phyloP scores from a whole-genome alignment of 2,797 vertebrate genomes.

The Melanotaenia maccullochi region DNA sequence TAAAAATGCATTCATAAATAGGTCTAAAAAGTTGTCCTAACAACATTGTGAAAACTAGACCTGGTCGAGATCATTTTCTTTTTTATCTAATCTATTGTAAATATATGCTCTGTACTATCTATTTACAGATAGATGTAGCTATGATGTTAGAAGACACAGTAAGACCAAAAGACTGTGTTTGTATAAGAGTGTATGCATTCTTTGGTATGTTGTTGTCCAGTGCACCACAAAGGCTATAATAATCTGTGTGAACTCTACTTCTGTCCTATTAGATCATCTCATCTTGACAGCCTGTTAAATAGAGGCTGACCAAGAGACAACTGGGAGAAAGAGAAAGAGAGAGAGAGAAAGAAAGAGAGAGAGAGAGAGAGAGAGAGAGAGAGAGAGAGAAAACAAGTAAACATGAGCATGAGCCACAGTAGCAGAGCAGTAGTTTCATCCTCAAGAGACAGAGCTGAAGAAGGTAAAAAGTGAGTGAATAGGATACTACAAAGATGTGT shows the following conservation, averaged over 20 bases:
- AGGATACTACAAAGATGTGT: conserved; percentile 3
- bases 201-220: conserved; percentile 44
- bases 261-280: conserved; percentile 73
- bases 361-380: conserved; percentile 2
- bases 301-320: conserved; percentile 60
- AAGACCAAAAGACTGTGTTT: conserved; percentile 16
- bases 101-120: background rate
- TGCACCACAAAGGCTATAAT: conserved; percentile 51
- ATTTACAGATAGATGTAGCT: background rate
- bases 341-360: conserved; percentile 6
- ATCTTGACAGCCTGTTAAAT: conserved; percentile 62
- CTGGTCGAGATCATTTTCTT: background rate
- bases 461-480: conserved; percentile 24
- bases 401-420: conserved; percentile 20
- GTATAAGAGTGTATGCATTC: conserved; percentile 23
- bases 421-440: conserved; percentile 32
- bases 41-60: conserved; percentile 3
- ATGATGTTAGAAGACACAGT: conserved; percentile 10
- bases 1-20: conserved; percentile 38
- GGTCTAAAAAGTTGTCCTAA: conserved; percentile 33
- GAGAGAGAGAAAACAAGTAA: conserved; percentile 31
- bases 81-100: conserved; percentile 9
- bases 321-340: conserved; percentile 22
- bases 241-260: conserved; percentile 61
- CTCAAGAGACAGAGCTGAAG: conserved; percentile 35